Evolutionary conservation across 2,888 invertebrate species (phyloP).

Genomic region (Xylocampa areola): DNA sequence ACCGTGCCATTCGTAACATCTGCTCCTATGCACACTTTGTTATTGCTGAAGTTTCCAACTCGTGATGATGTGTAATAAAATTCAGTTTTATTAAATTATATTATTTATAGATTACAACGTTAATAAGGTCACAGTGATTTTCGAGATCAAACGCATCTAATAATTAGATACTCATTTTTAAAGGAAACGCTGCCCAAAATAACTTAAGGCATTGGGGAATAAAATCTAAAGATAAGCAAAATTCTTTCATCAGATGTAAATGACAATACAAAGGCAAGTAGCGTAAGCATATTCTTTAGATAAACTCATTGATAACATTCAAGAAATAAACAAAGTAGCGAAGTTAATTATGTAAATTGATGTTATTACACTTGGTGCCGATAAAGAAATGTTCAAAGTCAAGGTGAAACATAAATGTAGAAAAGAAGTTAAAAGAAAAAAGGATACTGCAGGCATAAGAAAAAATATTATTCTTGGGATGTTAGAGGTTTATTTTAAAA

Average conservation of each 20-base stretch:
- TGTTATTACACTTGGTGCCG: slow-evolving; percentile 46
- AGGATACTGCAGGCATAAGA: neutral
- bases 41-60: slow-evolving; percentile 33
- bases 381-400: slow-evolving; percentile 52
- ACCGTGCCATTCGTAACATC: slow-evolving; percentile 61
- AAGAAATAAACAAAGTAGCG: slow-evolving; percentile 41
- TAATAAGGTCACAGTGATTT: neutral
- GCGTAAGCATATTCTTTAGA: slow-evolving; percentile 22
- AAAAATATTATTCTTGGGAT: slow-evolving; percentile 26
- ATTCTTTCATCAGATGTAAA: slow-evolving; percentile 17
- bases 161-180: neutral
- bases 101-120: slow-evolving; percentile 1
- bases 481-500: slow-evolving; percentile 3
- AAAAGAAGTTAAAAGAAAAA: slow-evolving; percentile 18
- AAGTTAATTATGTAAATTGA: slow-evolving; percentile 47
- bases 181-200: neutral
- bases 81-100: no score
- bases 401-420: slow-evolving; percentile 38
- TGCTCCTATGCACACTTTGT: slow-evolving; percentile 54
- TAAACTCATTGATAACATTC: slow-evolving; percentile 49
- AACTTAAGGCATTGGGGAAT: neutral
- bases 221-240: slow-evolving; percentile 25
- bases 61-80: slow-evolving; percentile 21
- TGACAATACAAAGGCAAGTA: slow-evolving; percentile 40
- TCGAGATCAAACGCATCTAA: slow-evolving; percentile 1